Evolutionary conservation across 2,113 vertebrate genomes (phyloP).

Genomic region (Neopipo cinnamomea): DNA sequence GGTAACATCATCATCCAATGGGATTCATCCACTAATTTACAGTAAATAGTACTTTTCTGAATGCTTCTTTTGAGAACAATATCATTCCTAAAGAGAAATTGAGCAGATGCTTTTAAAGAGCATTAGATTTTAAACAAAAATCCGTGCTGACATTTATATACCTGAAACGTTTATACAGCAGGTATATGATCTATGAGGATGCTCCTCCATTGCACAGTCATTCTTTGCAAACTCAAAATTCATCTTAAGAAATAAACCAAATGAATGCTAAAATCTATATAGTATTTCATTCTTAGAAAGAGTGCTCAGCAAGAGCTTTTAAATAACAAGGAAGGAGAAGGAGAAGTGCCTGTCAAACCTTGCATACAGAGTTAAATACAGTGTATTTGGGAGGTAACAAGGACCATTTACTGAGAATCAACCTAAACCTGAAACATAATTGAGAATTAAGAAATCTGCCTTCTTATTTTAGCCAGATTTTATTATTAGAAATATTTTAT

Average conservation of each 20-base stretch:
- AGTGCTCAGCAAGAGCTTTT: background rate
- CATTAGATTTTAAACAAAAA: background rate
- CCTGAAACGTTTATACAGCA: background rate
- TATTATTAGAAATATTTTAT: background rate
- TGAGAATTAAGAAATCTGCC: background rate
- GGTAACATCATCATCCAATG: background rate
- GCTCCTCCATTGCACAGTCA: background rate
- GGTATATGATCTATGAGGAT: background rate
- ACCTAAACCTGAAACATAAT: background rate
- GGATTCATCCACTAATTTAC: background rate
- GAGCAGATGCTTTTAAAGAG: background rate
- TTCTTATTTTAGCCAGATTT: background rate
- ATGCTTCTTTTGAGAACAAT: background rate
- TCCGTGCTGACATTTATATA: background rate
- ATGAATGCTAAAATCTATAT: background rate
- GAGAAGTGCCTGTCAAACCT: background rate
- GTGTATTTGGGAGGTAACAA: background rate
- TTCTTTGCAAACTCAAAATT: background rate
- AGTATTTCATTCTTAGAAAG: background rate
- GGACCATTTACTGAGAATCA: background rate
- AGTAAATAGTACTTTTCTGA: background rate
- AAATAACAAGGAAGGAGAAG: background rate
- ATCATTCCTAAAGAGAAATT: background rate
- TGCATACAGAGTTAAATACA: fast-evolving
- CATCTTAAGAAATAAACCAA: background rate